Conservation (phyloP, 2,888 invertebrate genomes). For the Siphlonurus alternatus region DNA sequence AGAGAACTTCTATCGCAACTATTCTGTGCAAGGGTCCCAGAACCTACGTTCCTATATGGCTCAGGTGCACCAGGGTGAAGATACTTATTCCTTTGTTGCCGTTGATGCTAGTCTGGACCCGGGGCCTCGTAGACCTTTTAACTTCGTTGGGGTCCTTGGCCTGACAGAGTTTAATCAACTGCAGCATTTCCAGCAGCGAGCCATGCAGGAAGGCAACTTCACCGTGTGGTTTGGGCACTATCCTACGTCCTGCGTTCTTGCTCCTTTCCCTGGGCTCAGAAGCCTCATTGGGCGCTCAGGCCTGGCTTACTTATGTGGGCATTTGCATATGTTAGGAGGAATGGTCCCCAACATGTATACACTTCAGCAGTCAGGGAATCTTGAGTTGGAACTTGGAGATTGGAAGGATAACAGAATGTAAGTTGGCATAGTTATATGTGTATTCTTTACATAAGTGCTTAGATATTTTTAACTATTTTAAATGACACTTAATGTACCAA, state of each 20-base stretch:
- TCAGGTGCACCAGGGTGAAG: conserved; percentile 36
- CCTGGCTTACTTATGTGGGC: conserved; percentile 73
- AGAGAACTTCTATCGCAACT: conserved; percentile 59
- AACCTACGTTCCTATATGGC: conserved; percentile 60
- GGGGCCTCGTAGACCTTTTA: conserved; percentile 73
- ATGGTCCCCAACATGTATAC: conserved; percentile 67
- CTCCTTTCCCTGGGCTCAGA: conserved; percentile 35
- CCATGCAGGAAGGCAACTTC: conserved; percentile 33
- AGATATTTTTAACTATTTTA: not conserved
- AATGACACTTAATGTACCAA: too few species aligned
- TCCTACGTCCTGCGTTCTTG: conserved; percentile 71
- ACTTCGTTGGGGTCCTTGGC: conserved; percentile 66
- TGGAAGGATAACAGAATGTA: conserved; percentile 83
- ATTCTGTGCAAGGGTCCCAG: conserved; percentile 55
- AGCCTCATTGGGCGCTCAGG: conserved; percentile 42
- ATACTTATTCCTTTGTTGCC: conserved; percentile 63
- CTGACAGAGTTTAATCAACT: conserved; percentile 38
- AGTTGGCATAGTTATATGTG: conserved; percentile 61
- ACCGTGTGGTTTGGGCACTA: conserved; percentile 81
- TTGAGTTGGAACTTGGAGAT: conserved; percentile 80
- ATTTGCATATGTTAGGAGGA: conserved; percentile 71
- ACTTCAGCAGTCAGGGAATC: conserved; percentile 41
- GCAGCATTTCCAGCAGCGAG: conserved; percentile 35
- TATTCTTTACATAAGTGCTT: conserved; percentile 62
- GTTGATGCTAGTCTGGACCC: conserved; percentile 77